Evolutionary conservation across 2,113 vertebrate species (phyloP), one percentile per base, ranked within the genome.

Genomic region (Catagonus wagneri): DNA sequence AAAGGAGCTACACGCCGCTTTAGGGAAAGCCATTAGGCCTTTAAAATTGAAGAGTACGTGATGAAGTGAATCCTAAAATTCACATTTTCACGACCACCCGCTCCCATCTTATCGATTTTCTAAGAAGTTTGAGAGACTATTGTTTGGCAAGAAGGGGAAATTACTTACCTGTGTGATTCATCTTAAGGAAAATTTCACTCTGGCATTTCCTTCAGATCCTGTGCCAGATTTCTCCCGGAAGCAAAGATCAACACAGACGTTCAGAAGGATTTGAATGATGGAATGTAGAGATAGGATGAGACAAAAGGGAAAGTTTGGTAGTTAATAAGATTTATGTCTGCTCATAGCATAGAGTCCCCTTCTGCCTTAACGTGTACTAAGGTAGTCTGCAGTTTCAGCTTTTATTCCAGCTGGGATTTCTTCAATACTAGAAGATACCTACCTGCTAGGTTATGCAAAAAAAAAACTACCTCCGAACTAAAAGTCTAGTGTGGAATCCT

Each of bases 271-370:
- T 96, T 96, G 96, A 97, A 89, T 98, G 98, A 98, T 98, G 97
- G 97, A 98, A 98, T 97, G 81, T 98, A 90, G 93, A 97, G 98
- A 98, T 97, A 98, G 94, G 54, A 94, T 94, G 91, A 97, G 97
- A 98, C 98, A 98, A 98, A 98, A 98, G 95, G 92, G 96, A 97
- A 97, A 98, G 98, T 54, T 80, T 93, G 80, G 83, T 98, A 88
- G 95, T 98, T 98, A 97, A 60, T 98, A 98, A 98, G 96, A 98
- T 98, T 98, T 98, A 98, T 98, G 96, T 97, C 71, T 80, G 90
- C 84, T 97, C 98, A 96, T 98, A 98, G 97, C 96, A 96, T 95
- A 5, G 71, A 65, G 52, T 92, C 54, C 88, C 93, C 83, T 96
- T 98, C 68, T 96, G 68, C 96, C 95, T 96, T 96, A 84, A 97